Conservation (phyloP, 2,888 invertebrate genomes). For the Dynastes hyllus region DNA sequence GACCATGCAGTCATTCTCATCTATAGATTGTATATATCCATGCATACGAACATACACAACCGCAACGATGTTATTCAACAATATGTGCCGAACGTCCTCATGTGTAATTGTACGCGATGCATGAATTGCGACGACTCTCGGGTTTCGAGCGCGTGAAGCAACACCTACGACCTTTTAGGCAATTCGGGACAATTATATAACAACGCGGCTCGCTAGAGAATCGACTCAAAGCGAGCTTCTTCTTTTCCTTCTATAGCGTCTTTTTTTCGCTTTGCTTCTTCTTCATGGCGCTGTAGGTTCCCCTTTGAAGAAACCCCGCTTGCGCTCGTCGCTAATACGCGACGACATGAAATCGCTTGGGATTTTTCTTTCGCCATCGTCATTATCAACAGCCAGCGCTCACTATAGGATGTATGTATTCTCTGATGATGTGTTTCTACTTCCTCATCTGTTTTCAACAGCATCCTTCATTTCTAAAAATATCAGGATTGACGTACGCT, state of each 20-base stretch:
- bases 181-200: slow-evolving; percentile 55
- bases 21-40: slow-evolving; percentile 23
- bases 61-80: slow-evolving; percentile 60
- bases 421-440: background rate
- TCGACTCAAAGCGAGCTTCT: background rate
- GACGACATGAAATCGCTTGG: slow-evolving; percentile 3
- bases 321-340: background rate
- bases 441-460: background rate
- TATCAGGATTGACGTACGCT: too few species aligned
- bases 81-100: slow-evolving; percentile 47
- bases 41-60: too few species aligned
- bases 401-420: background rate
- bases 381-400: background rate
- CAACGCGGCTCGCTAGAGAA: slow-evolving; percentile 2
- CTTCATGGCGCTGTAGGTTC: too few species aligned
- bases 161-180: slow-evolving; percentile 65
- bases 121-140: slow-evolving; percentile 57
- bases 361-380: slow-evolving; percentile 12
- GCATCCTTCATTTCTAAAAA: too few species aligned
- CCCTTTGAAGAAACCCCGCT: slow-evolving; percentile 1
- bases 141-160: slow-evolving; percentile 58
- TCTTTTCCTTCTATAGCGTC: background rate
- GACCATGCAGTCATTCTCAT: slow-evolving; percentile 55
- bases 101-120: slow-evolving; percentile 3
- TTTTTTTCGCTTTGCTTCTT: too few species aligned